Evolutionary conservation across 2,888 invertebrate species (phyloP), one percentile per base, ranked within the genome.

Genomic region (Oxycera nigricornis): DNA sequence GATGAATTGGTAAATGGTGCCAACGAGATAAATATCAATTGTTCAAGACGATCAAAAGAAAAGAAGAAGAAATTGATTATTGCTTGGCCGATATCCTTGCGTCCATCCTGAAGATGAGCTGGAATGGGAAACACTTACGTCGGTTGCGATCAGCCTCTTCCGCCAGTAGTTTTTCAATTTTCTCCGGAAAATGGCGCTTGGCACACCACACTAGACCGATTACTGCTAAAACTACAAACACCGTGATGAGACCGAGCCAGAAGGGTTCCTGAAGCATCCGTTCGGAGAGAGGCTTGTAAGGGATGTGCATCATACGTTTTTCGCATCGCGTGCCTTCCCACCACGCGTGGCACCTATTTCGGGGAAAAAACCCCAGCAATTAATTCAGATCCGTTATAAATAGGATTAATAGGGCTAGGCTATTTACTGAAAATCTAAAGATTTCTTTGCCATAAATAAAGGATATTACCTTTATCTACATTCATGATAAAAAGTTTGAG

Each of bases 231-330:
- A 95, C 93, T 9, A 91, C 89, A 80, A 92, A 91, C 0, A 95
- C 94, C 0, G 94, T 93, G 82, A 95, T 92, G 46, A 95, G 87
- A 0, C 95, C 95, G 55, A 95, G 87, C 95, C 95, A 95, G 84
- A 95, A 95, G 0, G 95, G 95, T 82, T 95, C 94, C 79, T 94
- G 92, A 31, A 95, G 86, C 92, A 95, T 93, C 28, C 93, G 87
- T 79, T 94, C 90, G 9, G 94, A 93, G 20, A 94, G 86, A 2
- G 91, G 91, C 79, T 90, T 91, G 83, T 89, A 91, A 0, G 91
- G 90, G 75, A 91, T 91, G 79, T 91, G 90, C 78, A 90, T 87
- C 86, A 91, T 90, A 52, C 89, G 86, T 70, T 87, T 86, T 84
- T 94, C 93, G 81, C 94, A 94, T 77, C 90, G 88, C 79, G 85